Evolutionary conservation across 1,140 invertebrate genomes (phyloP).

Genomic region (Anadara kagoshimensis): DNA sequence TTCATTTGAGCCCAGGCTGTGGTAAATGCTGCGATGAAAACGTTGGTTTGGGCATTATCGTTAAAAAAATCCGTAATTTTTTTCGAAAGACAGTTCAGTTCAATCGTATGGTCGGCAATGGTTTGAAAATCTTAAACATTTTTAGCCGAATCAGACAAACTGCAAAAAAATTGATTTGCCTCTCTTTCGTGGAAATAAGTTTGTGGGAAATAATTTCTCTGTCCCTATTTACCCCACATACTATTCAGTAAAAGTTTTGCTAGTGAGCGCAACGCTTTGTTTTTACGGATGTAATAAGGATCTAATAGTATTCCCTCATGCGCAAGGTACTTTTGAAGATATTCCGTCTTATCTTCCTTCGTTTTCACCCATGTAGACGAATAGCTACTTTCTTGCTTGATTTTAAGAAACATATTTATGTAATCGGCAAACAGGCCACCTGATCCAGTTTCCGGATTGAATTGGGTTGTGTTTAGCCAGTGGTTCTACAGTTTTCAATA

Average conservation of each 20-base stretch:
- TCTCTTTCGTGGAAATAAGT: too few species aligned
- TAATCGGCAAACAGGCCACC: conserved; percentile 36
- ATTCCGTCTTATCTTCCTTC: conserved; percentile 45
- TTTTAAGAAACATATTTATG: conserved; percentile 44
- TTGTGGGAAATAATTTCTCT: conserved; percentile 49
- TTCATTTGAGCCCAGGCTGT: conserved; percentile 71
- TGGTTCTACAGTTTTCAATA: conserved; percentile 63
- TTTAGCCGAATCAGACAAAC: conserved; percentile 31
- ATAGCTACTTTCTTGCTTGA: conserved; percentile 48
- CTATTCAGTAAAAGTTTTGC: conserved; percentile 52
- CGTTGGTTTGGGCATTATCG: conserved; percentile 56
- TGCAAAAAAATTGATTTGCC: too few species aligned
- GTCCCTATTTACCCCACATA: conserved; percentile 54
- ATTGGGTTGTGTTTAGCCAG: conserved; percentile 23
- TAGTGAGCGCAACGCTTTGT: conserved; percentile 56
- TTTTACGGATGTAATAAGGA: conserved; percentile 60
- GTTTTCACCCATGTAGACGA: conserved; percentile 35
- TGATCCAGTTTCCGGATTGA: conserved; percentile 10
- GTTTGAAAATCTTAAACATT: conserved; percentile 38
- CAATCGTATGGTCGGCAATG: conserved; percentile 30
- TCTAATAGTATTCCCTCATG: too few species aligned
- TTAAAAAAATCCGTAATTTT: conserved; percentile 8
- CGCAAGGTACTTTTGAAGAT: conserved; percentile 65
- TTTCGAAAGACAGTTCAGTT: conserved; percentile 23
- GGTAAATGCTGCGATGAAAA: conserved; percentile 68